Evolutionary conservation across 2,113 vertebrate species (phyloP), one percentile per base, ranked within the genome.

Genomic region (Otocyon megalotis): DNA sequence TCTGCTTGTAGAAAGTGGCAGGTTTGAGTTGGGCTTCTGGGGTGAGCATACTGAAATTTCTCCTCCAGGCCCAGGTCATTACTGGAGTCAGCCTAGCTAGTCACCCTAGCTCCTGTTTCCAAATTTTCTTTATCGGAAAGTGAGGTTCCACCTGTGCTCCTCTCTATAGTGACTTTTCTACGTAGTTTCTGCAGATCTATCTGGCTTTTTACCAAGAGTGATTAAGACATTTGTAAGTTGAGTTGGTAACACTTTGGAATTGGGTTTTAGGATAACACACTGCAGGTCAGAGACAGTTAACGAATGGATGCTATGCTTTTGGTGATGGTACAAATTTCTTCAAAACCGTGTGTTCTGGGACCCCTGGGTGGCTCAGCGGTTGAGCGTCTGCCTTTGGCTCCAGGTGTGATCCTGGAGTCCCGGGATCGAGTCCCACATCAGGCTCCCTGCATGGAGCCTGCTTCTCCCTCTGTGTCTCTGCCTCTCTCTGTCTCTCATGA

Each of bases 81-180:
- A 99, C 89, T 2, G 99, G 99, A 1, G 98, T 99, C 74, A 99
- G 63, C 74, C 98, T 98, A 82, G 98, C 98, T 43, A 1, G 98
- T 99, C 74, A 99, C 62, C 74, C 98, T 98, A 82, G 98, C 98
- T 43, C 99, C 99, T 74, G 98, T 99, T 1, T 99, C 99, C 16
- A 88, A 90, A 96, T 99, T 99, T 92, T 99, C 99, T 96, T 99
- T 99, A n/a, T 92, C 98, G 2, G 95, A 98, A 24, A 99, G 91
- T 12, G 99, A 99, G 32, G 99, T 99, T 79, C 99, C 99, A n/a
- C 99, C 99, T 53, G 99, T 99, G 93, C 99, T 99, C 86, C 99
- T 99, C 71, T 98, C 92, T 88, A 99, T 98, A 65, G 99, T 71
- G 0, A 99, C 98, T 97, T 99, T 99, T 97, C 98, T 99, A 92